Percentiles rank a stretch among this genome's conserved stretches.
phyloP scores from a whole-genome alignment of 2,888 invertebrate genomes.

The Nomada fabriciana region DNA sequence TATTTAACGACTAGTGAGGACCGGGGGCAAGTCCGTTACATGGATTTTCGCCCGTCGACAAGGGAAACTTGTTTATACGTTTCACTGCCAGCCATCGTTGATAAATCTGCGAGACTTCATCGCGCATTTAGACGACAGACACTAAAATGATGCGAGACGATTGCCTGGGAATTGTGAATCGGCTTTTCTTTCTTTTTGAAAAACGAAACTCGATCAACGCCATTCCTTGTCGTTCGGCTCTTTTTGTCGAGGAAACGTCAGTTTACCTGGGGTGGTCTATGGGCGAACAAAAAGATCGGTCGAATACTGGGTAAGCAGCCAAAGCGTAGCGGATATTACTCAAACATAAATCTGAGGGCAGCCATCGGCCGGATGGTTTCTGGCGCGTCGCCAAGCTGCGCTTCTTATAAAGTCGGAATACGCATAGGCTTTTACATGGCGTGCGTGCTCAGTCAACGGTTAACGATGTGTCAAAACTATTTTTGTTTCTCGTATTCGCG shows the following conservation, averaged over 20 bases:
- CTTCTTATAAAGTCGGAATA: constrained; percentile 69
- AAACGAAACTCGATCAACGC: neutral
- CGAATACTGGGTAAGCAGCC: constrained; percentile 46
- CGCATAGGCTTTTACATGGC: constrained; percentile 60
- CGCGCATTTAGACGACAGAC: neutral
- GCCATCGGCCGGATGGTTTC: constrained; percentile 62
- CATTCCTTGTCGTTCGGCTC: neutral
- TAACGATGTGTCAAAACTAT: constrained; percentile 74
- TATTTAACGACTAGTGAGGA: constrained; percentile 48
- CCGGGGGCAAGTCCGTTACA: constrained; percentile 38
- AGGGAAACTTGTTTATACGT: constrained; percentile 26
- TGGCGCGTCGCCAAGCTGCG: constrained; percentile 62
- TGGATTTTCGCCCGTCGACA: constrained; percentile 16
- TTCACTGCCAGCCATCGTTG: constrained; percentile 3
- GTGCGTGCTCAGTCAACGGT: constrained; percentile 68
- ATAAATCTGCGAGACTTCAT: neutral
- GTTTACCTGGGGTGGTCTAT: constrained; percentile 33
- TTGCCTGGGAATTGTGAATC: constrained; percentile 25
- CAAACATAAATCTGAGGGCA: constrained; percentile 66
- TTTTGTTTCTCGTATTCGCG: constrained; percentile 61
- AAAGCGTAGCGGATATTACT: constrained; percentile 66
- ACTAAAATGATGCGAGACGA: neutral
- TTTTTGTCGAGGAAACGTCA: constrained; percentile 12
- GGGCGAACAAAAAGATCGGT: constrained; percentile 39
- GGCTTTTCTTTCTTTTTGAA: neutral